A percentile compares a stretch with the other conserved stretches of the same genome.
These are phyloP conservation scores for Lathamus discolor DNA, from an alignment of 2,113 vertebrate genomes.

Conservation along the genomic window DNA sequence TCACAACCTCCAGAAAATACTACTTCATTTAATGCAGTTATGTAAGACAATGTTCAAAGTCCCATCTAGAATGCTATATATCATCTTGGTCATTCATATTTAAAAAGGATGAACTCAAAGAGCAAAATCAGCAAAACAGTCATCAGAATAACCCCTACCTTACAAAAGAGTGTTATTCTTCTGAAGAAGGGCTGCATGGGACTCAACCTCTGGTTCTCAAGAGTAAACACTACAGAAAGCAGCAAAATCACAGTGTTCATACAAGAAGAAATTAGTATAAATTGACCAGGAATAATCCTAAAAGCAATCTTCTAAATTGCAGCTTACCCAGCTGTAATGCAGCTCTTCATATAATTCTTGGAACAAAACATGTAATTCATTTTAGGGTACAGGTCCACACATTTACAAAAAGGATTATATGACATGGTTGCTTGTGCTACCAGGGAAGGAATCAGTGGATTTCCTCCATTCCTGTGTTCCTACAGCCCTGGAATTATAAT, in stretches of 20 bases:
- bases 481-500: not conserved
- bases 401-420: not conserved
- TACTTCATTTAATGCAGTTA: not conserved
- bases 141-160: not conserved
- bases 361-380: not conserved
- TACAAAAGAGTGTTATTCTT: not conserved
- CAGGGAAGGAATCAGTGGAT: not conserved
- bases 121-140: not conserved
- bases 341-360: not conserved
- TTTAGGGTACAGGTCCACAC: not conserved
- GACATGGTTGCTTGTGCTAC: not conserved
- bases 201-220: not conserved
- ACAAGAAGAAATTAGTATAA: not conserved
- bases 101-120: not conserved
- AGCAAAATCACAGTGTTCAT: not conserved
- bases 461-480: not conserved
- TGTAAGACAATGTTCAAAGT: not conserved
- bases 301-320: not conserved
- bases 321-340: not conserved
- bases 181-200: not conserved
- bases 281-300: not conserved
- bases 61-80: not conserved
- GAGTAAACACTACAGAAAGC: not conserved
- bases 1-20: not conserved
- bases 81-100: not conserved